Percentiles rank a stretch among this genome's conserved stretches.
phyloP scores from a whole-genome alignment of 2,113 vertebrate genomes.

The Callocephalon fimbriatum region DNA sequence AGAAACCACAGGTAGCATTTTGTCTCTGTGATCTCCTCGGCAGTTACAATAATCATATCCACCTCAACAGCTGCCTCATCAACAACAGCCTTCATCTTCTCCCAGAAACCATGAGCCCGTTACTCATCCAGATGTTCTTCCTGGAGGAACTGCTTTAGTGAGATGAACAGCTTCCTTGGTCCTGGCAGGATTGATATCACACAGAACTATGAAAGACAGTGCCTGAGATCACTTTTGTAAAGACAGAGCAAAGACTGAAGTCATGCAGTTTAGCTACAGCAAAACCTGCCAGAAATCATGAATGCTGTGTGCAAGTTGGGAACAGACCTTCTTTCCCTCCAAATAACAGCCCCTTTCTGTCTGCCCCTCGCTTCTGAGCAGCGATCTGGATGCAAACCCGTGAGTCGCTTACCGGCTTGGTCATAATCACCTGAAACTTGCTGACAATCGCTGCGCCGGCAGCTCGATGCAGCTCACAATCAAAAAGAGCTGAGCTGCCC shows the following conservation, averaged over 20 bases:
- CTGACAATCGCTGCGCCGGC: background rate
- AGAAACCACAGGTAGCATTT: background rate
- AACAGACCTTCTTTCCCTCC: background rate
- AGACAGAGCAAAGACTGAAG: background rate
- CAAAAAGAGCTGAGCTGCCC: slow-evolving; percentile 37
- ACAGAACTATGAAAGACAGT: rapidly evolving
- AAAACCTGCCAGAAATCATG: background rate
- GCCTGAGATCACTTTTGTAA: background rate
- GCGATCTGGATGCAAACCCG: background rate
- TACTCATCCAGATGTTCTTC: background rate
- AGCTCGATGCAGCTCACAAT: background rate
- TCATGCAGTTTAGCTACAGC: background rate
- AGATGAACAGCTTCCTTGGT: rapidly evolving
- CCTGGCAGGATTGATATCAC: background rate
- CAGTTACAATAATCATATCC: background rate
- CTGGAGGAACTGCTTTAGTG: background rate
- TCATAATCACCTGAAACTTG: background rate
- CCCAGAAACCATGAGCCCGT: background rate
- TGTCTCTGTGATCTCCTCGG: background rate
- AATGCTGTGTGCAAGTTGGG: background rate
- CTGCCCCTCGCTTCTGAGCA: background rate
- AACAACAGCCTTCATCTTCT: background rate
- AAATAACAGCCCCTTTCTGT: background rate
- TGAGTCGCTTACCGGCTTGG: background rate
- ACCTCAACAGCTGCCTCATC: background rate